Percentiles rank a stretch among this genome's conserved stretches.
Conservation (phyloP, 1,140 invertebrate genomes). For the Drosophila pseudoobscura region DNA sequence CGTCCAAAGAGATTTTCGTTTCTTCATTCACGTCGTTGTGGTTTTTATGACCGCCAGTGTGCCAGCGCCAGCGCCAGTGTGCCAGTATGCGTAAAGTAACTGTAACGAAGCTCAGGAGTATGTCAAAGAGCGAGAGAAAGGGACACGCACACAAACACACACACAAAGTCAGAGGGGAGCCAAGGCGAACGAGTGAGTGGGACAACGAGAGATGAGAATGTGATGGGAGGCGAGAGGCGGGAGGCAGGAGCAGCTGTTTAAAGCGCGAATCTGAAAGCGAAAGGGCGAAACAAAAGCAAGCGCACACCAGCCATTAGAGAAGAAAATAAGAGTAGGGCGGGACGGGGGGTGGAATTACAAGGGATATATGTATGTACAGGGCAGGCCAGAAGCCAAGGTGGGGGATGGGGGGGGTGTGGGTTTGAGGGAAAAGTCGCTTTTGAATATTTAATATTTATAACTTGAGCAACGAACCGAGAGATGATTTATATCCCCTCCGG, state of each 20-base stretch:
- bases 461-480: slow-evolving; percentile 78
- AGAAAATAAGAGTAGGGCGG: slow-evolving; percentile 10
- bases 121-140: slow-evolving; percentile 25
- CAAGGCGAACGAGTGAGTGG: slow-evolving; percentile 1
- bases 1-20: slow-evolving; percentile 45
- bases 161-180: slow-evolving; percentile 3
- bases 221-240: background rate
- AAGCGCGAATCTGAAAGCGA: slow-evolving; percentile 71
- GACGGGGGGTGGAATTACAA: slow-evolving; percentile 21
- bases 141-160: background rate
- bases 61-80: slow-evolving; percentile 32
- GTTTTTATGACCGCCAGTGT: slow-evolving; percentile 68
- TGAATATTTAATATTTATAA: slow-evolving; percentile 81
- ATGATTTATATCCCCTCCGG: slow-evolving; percentile 79
- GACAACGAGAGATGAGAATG: background rate
- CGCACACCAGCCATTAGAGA: slow-evolving; percentile 20
- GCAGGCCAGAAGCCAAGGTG: slow-evolving; percentile 19
- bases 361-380: slow-evolving; percentile 1
- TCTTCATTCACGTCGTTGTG: slow-evolving; percentile 41
- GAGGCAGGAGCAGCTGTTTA: slow-evolving; percentile 64
- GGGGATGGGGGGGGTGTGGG: background rate
- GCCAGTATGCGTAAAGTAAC: slow-evolving; percentile 67
- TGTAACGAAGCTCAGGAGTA: slow-evolving; percentile 60
- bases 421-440: slow-evolving; percentile 58
- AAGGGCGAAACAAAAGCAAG: slow-evolving; percentile 64